Evolutionary conservation across 2,797 vertebrate species (phyloP).

Genomic region (Labeo calbasu): DNA sequence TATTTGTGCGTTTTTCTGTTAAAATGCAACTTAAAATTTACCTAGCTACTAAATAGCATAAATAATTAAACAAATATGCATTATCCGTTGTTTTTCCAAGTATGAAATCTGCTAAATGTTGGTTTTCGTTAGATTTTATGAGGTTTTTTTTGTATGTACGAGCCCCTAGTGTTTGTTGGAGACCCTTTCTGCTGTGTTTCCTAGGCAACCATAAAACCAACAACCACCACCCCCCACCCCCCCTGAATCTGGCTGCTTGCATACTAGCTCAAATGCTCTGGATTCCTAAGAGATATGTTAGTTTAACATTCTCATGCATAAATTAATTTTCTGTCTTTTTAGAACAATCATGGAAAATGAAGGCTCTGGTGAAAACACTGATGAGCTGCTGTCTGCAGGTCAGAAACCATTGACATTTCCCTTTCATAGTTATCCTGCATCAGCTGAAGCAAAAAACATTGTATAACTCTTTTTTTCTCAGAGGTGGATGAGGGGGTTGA

Average conservation of each 20-base stretch:
- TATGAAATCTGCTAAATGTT: background rate
- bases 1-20: background rate
- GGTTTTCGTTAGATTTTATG: conserved; percentile 53
- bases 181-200: conserved; percentile 64
- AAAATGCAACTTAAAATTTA: background rate
- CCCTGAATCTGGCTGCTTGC: conserved; percentile 31
- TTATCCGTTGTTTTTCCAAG: background rate
- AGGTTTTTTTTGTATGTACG: conserved; percentile 43
- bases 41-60: background rate
- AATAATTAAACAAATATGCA: background rate
- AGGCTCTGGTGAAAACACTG: conserved; percentile 58
- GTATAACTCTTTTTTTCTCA: conserved; percentile 43
- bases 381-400: conserved; percentile 70
- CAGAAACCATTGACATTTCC: background rate
- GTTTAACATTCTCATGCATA: conserved; percentile 40
- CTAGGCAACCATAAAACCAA: conserved; percentile 69
- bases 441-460: too few species aligned
- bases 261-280: background rate
- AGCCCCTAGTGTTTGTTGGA: conserved; percentile 44
- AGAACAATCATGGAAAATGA: conserved; percentile 65
- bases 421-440: background rate
- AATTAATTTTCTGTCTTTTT: conserved; percentile 32
- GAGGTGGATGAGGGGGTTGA: conserved; percentile 56
- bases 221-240: conserved; percentile 41
- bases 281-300: background rate